phyloP scores from a whole-genome alignment of 2,888 invertebrate genomes.

The Sericinus montela region DNA sequence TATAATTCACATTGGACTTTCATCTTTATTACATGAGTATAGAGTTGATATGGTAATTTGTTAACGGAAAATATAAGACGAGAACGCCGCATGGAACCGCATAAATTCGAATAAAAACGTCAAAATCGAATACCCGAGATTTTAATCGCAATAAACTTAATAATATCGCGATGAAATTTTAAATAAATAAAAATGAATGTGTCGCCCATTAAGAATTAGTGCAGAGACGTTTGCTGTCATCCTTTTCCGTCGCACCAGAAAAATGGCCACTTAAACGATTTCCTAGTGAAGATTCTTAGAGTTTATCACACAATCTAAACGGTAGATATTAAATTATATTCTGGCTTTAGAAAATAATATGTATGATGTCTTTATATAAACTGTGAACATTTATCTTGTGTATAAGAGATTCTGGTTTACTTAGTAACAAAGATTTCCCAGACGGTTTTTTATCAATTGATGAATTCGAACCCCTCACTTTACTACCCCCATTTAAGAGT shows the following conservation, averaged over 20 bases:
- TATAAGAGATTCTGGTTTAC: no score
- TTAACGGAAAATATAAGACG: constrained; percentile 26
- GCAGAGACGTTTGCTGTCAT: constrained; percentile 45
- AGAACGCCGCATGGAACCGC: constrained; percentile 50
- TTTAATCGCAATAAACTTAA: constrained; percentile 76
- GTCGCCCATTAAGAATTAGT: constrained; percentile 64
- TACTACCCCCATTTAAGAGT: neutral
- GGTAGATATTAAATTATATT: neutral
- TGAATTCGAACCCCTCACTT: neutral
- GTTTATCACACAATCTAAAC: neutral
- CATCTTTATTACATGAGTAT: constrained; percentile 37
- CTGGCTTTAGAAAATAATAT: no score
- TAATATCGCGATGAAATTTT: constrained; percentile 74
- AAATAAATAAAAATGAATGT: constrained; percentile 70
- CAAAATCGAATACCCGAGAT: constrained; percentile 76
- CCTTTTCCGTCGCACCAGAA: constrained; percentile 28
- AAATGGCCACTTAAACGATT: constrained; percentile 19
- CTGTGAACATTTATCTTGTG: no score
- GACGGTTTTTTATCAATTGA: no score
- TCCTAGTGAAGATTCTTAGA: constrained; percentile 9
- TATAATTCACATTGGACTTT: constrained; percentile 30
- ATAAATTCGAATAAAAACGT: constrained; percentile 78
- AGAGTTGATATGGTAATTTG: constrained; percentile 28
- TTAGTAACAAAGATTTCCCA: no score
- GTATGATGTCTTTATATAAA: no score